Conservation (phyloP, 2,113 vertebrate species). For the Chlamydotis undulata region DNA sequence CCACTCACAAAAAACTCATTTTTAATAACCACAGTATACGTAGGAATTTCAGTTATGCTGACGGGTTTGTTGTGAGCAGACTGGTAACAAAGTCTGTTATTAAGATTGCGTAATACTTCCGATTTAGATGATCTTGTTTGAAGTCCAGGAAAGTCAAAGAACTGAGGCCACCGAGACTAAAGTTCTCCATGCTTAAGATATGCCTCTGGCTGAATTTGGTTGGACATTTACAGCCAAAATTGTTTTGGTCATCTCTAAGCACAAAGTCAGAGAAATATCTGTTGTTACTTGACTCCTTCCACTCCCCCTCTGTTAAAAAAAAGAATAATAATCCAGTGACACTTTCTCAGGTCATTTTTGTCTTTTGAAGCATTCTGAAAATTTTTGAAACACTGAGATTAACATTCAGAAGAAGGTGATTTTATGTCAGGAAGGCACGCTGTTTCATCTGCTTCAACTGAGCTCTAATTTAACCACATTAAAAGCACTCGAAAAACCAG, state of each 20-base stretch:
- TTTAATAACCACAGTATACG: not conserved
- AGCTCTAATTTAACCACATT: not conserved
- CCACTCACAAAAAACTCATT: not conserved
- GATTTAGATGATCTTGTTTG: not conserved
- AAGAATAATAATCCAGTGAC: not conserved
- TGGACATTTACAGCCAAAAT: not conserved
- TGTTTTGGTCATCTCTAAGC: not conserved
- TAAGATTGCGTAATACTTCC: slow-evolving; percentile 10
- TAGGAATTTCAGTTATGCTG: slow-evolving; percentile 37
- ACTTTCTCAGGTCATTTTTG: not conserved
- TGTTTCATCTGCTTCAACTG: not conserved
- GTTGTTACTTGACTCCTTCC: not conserved
- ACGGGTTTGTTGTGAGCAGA: not conserved
- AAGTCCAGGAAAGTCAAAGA: not conserved
- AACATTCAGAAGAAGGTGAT: not conserved
- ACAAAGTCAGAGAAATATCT: not conserved
- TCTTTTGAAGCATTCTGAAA: not conserved
- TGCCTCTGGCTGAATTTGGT: not conserved
- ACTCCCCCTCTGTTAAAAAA: not conserved
- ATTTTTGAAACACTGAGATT: not conserved
- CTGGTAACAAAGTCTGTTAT: not conserved
- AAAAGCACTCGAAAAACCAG: not conserved
- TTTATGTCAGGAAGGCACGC: not conserved
- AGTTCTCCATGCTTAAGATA: not conserved
- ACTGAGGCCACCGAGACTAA: not conserved